These are phyloP conservation scores for Dryocosmus kuriphilus DNA, from an alignment of 2,888 invertebrate genomes.

Conservation along the genomic window DNA sequence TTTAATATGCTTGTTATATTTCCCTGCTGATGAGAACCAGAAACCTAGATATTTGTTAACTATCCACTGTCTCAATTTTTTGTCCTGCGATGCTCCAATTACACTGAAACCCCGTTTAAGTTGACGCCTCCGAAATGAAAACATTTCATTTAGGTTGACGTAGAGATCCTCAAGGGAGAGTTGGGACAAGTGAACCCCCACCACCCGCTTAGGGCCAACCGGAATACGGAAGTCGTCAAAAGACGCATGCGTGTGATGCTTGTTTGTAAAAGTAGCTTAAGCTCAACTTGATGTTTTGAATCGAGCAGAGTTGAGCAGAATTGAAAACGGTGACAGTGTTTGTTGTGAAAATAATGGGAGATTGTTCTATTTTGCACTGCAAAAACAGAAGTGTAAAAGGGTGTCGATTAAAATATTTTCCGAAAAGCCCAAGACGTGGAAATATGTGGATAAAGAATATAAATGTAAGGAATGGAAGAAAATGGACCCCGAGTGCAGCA, in stretches of 20 bases:
- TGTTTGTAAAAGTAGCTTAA: background rate
- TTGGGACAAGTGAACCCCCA: background rate
- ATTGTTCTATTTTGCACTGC: too few species aligned
- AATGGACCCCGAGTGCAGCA: background rate
- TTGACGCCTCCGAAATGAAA: too few species aligned
- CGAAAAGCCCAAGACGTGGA: background rate
- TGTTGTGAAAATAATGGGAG: too few species aligned
- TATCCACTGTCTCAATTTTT: too few species aligned
- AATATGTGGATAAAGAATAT: background rate
- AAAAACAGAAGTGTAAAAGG: background rate
- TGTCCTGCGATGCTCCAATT: too few species aligned
- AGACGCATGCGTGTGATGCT: background rate
- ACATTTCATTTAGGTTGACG: too few species aligned
- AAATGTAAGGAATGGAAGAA: background rate
- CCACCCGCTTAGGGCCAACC: background rate
- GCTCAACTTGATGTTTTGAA: conserved; percentile 2
- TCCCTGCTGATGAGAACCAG: too few species aligned
- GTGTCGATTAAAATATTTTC: background rate
- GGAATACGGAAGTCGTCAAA: too few species aligned
- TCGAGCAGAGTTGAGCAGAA: background rate
- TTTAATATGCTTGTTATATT: too few species aligned
- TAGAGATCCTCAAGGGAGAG: background rate
- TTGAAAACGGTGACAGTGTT: too few species aligned
- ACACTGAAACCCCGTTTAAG: too few species aligned
- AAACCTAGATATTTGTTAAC: too few species aligned